Conservation (phyloP, 2,797 vertebrate species). For the Premnoplex brunnescens region DNA sequence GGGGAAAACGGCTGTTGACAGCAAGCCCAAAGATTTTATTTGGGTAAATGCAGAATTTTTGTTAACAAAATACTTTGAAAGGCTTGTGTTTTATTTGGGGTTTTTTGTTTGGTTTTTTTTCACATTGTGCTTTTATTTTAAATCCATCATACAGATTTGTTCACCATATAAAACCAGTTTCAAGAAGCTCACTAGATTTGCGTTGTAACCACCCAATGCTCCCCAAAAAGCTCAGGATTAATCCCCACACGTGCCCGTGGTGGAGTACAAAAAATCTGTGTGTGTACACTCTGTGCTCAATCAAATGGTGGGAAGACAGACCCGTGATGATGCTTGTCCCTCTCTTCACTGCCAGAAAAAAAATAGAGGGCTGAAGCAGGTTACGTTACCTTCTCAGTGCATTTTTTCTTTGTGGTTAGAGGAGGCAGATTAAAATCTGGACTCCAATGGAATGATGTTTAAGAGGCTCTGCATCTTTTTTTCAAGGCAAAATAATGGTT, state of each 20-base stretch:
- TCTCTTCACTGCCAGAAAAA: background rate
- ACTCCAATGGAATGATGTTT: conserved; percentile 57
- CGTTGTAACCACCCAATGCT: background rate
- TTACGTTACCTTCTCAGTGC: background rate
- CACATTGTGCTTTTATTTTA: background rate
- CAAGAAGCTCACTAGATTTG: fast-evolving
- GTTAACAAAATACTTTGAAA: background rate
- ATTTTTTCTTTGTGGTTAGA: conserved; percentile 30
- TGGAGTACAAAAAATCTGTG: fast-evolving
- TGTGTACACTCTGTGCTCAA: fast-evolving
- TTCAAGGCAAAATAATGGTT: conserved; percentile 72
- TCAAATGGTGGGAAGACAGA: background rate
- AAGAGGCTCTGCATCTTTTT: conserved; percentile 51
- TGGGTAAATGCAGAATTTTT: background rate
- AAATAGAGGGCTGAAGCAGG: background rate
- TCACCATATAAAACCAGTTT: background rate
- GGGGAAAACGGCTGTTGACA: background rate
- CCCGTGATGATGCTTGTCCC: fast-evolving
- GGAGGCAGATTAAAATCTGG: conserved; percentile 66
- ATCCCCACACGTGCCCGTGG: fast-evolving
- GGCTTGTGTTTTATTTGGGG: background rate
- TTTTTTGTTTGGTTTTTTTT: background rate
- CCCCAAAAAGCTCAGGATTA: background rate
- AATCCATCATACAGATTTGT: fast-evolving
- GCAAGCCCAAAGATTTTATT: background rate